Evolutionary conservation across 2,888 invertebrate genomes (phyloP).

Genomic region (Harmothoe impar): DNA sequence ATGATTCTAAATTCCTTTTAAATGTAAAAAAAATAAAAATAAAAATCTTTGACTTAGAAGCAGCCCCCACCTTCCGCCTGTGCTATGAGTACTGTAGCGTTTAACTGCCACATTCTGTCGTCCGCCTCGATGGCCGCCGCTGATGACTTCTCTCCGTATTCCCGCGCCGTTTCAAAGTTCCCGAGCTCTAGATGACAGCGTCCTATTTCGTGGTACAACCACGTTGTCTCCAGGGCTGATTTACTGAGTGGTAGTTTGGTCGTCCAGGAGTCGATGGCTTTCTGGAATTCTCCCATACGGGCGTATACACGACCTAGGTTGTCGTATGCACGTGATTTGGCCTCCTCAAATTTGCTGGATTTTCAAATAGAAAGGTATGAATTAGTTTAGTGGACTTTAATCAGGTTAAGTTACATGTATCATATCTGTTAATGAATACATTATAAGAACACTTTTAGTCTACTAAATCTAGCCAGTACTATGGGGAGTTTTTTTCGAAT

Average conservation of each 20-base stretch:
- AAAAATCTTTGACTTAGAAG: too few species aligned
- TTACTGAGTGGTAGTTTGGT: slow-evolving; percentile 81
- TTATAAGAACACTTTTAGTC: too few species aligned
- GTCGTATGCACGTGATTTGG: slow-evolving; percentile 83
- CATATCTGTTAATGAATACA: too few species aligned
- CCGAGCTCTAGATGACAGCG: slow-evolving; percentile 83
- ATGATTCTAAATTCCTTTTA: too few species aligned
- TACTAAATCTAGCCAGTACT: too few species aligned
- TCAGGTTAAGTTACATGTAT: too few species aligned
- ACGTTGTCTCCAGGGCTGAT: slow-evolving; percentile 83
- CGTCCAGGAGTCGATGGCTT: slow-evolving; percentile 83
- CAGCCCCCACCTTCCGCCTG: slow-evolving; percentile 79
- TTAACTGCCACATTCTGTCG: slow-evolving; percentile 82
- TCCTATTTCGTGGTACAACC: slow-evolving; percentile 84
- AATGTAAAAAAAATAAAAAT: too few species aligned
- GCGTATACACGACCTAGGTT: slow-evolving; percentile 83
- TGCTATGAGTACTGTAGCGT: slow-evolving; percentile 81
- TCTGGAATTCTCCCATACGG: slow-evolving; percentile 81
- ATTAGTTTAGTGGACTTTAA: background rate
- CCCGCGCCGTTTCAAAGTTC: slow-evolving; percentile 76
- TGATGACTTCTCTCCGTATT: slow-evolving; percentile 81
- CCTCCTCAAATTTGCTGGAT: slow-evolving; percentile 79
- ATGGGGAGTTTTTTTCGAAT: too few species aligned
- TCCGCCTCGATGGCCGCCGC: slow-evolving; percentile 79
- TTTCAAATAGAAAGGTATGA: background rate